These are phyloP conservation scores for Cephus pygmeus DNA, from an alignment of 2,888 invertebrate species.

Conservation along the genomic window DNA sequence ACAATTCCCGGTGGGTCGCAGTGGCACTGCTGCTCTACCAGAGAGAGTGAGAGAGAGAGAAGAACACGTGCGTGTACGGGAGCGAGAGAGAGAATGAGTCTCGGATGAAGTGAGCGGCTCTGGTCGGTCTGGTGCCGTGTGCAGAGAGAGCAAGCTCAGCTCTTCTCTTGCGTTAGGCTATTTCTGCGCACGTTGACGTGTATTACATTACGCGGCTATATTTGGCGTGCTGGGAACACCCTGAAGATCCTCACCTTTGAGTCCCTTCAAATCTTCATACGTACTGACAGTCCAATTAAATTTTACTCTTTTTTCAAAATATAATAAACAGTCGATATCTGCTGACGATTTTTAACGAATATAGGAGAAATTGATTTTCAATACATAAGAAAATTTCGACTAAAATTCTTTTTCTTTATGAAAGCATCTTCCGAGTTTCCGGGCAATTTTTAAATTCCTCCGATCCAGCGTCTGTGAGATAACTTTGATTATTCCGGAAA, in stretches of 20 bases:
- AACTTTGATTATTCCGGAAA: too few species aligned
- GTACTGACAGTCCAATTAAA: too few species aligned
- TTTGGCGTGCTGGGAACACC: conserved; percentile 63
- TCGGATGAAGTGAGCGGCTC: not conserved
- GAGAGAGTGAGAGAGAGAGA: not conserved
- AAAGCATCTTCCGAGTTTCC: too few species aligned
- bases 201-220: conserved; percentile 72
- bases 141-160: conserved; percentile 66
- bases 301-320: too few species aligned
- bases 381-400: too few species aligned
- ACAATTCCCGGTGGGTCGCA: conserved; percentile 5
- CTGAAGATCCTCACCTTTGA: conserved; percentile 18
- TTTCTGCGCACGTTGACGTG: conserved; percentile 69
- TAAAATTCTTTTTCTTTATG: too few species aligned
- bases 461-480: too few species aligned
- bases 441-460: too few species aligned
- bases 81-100: conserved; percentile 19
- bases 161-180: conserved; percentile 62
- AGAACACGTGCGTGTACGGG: conserved; percentile 13
- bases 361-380: too few species aligned
- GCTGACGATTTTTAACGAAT: too few species aligned
- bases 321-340: too few species aligned
- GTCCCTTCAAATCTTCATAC: conserved; percentile 13
- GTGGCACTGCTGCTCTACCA: not conserved
- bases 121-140: conserved; percentile 65